These are phyloP conservation scores for Aythya baeri DNA, from an alignment of 2,113 vertebrate species.

Conservation along the genomic window DNA sequence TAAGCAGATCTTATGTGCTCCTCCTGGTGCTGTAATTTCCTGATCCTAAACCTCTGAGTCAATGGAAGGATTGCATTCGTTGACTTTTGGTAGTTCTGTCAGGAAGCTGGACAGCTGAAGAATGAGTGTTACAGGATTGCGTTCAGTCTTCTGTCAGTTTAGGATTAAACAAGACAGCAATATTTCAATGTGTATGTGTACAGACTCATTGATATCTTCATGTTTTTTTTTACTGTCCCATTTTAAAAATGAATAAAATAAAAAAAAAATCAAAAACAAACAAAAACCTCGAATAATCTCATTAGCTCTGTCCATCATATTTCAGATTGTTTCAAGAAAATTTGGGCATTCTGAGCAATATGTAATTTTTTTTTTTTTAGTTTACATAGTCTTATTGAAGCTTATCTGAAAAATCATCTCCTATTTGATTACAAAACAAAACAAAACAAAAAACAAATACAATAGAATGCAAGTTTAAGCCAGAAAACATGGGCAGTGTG, in stretches of 20 bases:
- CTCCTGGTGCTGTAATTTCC: background rate
- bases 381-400: background rate
- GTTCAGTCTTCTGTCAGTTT: background rate
- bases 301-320: background rate
- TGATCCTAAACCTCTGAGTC: background rate
- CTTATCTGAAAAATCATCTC: background rate
- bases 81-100: background rate
- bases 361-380: background rate
- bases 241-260: background rate
- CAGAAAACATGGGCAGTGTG: background rate
- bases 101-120: background rate
- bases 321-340: background rate
- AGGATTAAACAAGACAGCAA: background rate
- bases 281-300: too few species aligned
- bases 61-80: background rate
- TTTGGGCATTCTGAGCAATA: background rate
- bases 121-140: background rate
- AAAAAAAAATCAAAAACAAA: too few species aligned
- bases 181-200: background rate
- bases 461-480: background rate
- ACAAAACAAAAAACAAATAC: too few species aligned
- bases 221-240: background rate
- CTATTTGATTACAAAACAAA: background rate
- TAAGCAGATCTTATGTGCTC: background rate
- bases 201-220: background rate